phyloP scores from a whole-genome alignment of 2,888 invertebrate species.

The Anoplius nigerrimus region DNA sequence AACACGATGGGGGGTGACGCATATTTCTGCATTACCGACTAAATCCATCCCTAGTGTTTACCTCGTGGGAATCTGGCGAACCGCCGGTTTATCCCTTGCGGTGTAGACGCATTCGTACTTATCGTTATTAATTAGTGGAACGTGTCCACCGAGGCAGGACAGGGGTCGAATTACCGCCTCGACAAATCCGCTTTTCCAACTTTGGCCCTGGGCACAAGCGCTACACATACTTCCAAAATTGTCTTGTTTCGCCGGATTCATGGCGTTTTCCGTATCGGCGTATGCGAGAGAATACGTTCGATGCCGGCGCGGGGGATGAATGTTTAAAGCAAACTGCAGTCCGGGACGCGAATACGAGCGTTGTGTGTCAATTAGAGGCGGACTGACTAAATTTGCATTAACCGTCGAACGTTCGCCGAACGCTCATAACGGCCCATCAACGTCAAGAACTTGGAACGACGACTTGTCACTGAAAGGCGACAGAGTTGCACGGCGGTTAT shows the following conservation, averaged over 20 bases:
- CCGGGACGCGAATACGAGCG: too few relatives aligned
- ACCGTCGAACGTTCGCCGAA: too few relatives aligned
- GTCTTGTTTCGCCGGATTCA: neutral
- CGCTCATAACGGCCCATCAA: too few relatives aligned
- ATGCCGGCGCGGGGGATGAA: too few relatives aligned
- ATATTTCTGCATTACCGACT: slow-evolving; percentile 53
- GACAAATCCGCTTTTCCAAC: slow-evolving; percentile 61
- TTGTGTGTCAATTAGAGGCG: too few relatives aligned
- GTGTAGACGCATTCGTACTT: slow-evolving; percentile 70
- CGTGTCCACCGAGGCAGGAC: slow-evolving; percentile 55
- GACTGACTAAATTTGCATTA: too few relatives aligned
- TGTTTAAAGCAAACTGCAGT: too few relatives aligned
- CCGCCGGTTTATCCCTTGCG: slow-evolving; percentile 66
- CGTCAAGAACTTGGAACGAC: too few relatives aligned
- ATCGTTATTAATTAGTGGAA: slow-evolving; percentile 69
- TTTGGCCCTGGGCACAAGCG: slow-evolving; percentile 29
- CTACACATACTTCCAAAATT: neutral
- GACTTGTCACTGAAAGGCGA: too few relatives aligned
- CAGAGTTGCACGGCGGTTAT: too few relatives aligned
- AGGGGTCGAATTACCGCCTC: slow-evolving; percentile 59
- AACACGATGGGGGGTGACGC: slow-evolving; percentile 20
- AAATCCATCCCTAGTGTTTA: slow-evolving; percentile 46
- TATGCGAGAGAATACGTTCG: too few relatives aligned
- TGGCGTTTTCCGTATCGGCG: too few relatives aligned
- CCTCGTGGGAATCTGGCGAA: slow-evolving; percentile 46